Base-by-base conservation (phyloP, 2,888 invertebrate species). In the Sipha maydis region DNA sequence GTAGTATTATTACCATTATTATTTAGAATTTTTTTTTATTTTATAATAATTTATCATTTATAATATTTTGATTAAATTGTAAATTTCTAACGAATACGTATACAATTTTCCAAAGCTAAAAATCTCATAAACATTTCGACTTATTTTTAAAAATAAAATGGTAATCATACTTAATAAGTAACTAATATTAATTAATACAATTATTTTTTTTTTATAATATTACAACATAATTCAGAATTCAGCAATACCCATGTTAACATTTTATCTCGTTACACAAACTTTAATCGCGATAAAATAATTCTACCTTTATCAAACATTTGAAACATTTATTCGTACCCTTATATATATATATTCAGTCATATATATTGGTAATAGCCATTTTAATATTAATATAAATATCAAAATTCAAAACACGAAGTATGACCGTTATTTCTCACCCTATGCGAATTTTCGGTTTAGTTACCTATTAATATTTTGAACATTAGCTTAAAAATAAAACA, bases 401-500 rank as follows among this genome's bases (percentile, higher is more conserved):
- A 85, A 85, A 77, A 85, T 85, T 85, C 85, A 85, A 77, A 67
- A 17, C 85, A 85, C 85, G 85, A 77, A 69, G 69, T 67, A 67
- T 71, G 77, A 69, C 77, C 48, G 76, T 67, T 77, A 67, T 77
- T 56, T 19, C 31, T 21, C 67, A 69, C 69, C 38, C 76, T 76
- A 69, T 34, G 8, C 77, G 3, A 77, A 67, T 77, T 85, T 85
- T 85, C 67, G 28, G 48, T 48, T 31, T 31, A 77, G 25, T 77
- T 77, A n/a, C n/a, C n/a, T n/a, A 77, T 85, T 77, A 77, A 85
- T 69, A 85, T 85, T 77, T 67, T 31, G 9, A 34, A 69, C 31
- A 69, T 48, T 41, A 77, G 25, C 61, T 38, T 48, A 82, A 21
- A 67, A 77, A 85, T 85, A 85, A 48, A 85, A 85, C 31, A 25